Base-by-base conservation (phyloP, 1,140 invertebrate genomes). In the Drosophila rhopaloa region DNA sequence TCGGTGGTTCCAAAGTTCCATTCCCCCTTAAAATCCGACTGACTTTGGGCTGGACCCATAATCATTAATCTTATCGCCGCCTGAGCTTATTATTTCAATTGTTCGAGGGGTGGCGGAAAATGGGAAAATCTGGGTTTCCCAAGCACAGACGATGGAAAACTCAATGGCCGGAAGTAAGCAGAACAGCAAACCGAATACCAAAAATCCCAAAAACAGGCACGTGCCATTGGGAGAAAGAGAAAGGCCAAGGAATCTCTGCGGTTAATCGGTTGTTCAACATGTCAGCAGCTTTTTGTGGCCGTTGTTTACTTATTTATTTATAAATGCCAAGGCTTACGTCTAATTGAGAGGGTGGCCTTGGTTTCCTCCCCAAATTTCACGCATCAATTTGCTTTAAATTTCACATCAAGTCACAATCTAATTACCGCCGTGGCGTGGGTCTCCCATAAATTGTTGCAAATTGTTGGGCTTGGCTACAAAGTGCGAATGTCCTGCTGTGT, bases 31-130 rank as follows among this genome's bases (percentile, higher is more conserved):
- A 10, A 29, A 19, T n/a, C 11, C 19, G 16, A 61, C 62, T 61
- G 40, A 13, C 40, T 73, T 68, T 63, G 76, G 84, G 79, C 60
- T 58, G 73, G 81, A 66, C 43, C 71, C 81, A 91, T 91, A 91
- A 91, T 91, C 90, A 91, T 92, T 92, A 92, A 92, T 92, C 91
- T 92, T 91, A 92, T 92, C 91, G 91, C 91, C 91, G 91, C 91
- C 91, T 92, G 83, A 89, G 90, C 88, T 90, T 91, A 91, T 91
- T 91, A 91, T 91, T 91, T 91, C 85, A 90, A 91, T 91, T 91
- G 86, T 66, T 53, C 62, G 6, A n/a, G 24, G 50, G 29, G 29
- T 46, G 55, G 59, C 14, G 37, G 58, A 29, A 44, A 35, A 16
- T 27, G 38, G n/a, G 51, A 24, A 54, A 40, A 19, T 38, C 55